Evolutionary conservation across 2,888 invertebrate species (phyloP), one percentile per base, ranked within the genome.

Genomic region (Cryptocephalus moraei): DNA sequence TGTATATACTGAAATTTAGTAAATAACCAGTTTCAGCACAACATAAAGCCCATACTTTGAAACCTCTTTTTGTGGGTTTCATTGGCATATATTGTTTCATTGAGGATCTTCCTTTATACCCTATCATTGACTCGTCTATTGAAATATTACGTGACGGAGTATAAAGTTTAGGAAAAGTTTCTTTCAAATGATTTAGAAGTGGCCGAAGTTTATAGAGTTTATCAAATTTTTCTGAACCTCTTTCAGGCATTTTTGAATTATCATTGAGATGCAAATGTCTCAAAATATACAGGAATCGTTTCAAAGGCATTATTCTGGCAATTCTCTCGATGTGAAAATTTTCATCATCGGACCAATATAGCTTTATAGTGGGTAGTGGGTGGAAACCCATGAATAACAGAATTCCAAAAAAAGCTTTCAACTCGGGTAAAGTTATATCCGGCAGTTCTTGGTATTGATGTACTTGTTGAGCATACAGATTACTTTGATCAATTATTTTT

Each of bases 251-350:
- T 40, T 43, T 33, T 45, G 43, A 45, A 43, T 58, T 57, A 40
- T 57, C 55, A 45, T 55, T 57, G 8, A 56, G 9, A 46, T 58
- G 56, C 10, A 56, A 32, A 45, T 58, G 43, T 41, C 40, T 48
- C 40, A 56, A 43, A 9, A 56, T 43, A 51, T 52, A 57, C 14
- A 54, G 39, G 46, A 56, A 58, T 42, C 54, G 44, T 41, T 53
- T 54, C 31, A 49, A 32, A 34, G 46, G 33, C 53, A 55, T 56
- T n/a, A 56, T 34, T 32, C 41, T 38, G 32, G 46, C 40, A 45
- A 59, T 56, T 44, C 36, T 54, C n/a, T 33, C 9, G 33, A 54
- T 51, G 11, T 49, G 47, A 31, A 58, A 45, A 41, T 47, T 49
- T 45, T 47, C 44, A 11, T 47, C 43, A 41, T 38, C 47, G 8